phyloP scores from a whole-genome alignment of 2,888 invertebrate species.

The Cerastis leucographa region DNA sequence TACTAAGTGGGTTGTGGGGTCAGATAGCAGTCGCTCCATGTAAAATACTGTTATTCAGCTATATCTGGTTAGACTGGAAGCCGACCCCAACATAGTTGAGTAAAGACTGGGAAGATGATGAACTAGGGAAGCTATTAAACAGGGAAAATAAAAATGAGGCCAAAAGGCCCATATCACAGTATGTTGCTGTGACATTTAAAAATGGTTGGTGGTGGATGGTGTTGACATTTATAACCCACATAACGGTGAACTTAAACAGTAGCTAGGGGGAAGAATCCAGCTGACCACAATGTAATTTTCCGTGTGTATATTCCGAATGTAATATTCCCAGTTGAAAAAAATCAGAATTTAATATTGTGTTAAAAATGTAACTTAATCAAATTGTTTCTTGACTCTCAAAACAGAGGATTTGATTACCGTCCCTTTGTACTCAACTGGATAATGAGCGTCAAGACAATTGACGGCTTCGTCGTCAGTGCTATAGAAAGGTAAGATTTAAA shows the following conservation, averaged over 20 bases:
- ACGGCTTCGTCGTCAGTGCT: constrained; percentile 96
- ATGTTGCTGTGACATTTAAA: not conserved
- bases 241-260: not conserved
- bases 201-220: too few species aligned
- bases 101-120: too few species aligned
- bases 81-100: too few species aligned
- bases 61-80: too few species aligned
- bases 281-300: not conserved
- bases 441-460: constrained; percentile 95
- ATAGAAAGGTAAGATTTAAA: constrained; percentile 94
- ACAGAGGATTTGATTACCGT: constrained; percentile 97
- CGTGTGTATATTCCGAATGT: not conserved
- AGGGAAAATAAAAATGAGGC: not conserved
- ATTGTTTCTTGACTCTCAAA: constrained; percentile 63
- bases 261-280: not conserved
- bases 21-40: too few species aligned
- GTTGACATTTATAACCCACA: too few species aligned
- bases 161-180: not conserved
- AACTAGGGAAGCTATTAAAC: too few species aligned
- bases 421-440: constrained; percentile 98
- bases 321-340: not conserved
- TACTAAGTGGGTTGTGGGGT: too few species aligned
- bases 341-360: too few species aligned
- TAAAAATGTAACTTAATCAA: not conserved
- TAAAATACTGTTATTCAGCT: too few species aligned